Conservation (phyloP, 2,888 invertebrate species). For the Athalia cordata region DNA sequence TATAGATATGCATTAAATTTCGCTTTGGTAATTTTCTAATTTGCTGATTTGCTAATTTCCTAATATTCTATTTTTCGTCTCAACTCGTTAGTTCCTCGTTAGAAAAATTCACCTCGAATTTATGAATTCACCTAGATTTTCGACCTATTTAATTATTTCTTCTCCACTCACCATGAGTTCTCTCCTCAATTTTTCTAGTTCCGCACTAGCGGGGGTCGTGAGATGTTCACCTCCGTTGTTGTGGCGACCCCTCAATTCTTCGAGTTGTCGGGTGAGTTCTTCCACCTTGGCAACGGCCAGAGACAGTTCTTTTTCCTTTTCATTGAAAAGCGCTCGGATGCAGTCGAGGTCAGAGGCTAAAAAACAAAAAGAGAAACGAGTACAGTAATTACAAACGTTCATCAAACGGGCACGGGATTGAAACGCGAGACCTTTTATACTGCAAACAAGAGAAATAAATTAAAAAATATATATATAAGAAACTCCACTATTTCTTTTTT, state of each 20-base stretch:
- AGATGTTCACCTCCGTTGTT: conserved; percentile 71
- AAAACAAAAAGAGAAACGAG: conserved; percentile 56
- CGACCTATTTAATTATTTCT: background rate
- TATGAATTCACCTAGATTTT: background rate
- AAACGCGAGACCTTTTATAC: background rate
- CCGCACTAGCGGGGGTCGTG: conserved; percentile 85
- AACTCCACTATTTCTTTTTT: no score
- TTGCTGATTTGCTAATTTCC: background rate
- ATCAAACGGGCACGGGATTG: background rate
- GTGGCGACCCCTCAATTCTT: conserved; percentile 84
- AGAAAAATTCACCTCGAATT: background rate
- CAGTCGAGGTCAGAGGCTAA: conserved; percentile 96
- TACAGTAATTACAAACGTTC: background rate
- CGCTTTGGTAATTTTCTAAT: background rate
- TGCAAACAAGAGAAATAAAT: no score
- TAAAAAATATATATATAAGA: no score
- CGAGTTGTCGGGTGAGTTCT: conserved; percentile 94
- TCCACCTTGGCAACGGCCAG: conserved; percentile 98
- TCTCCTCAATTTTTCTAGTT: conserved; percentile 92
- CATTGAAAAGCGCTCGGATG: conserved; percentile 96
- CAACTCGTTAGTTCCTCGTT: background rate
- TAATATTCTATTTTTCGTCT: background rate
- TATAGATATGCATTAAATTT: background rate
- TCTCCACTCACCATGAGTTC: conserved; percentile 89
- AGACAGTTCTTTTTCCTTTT: conserved; percentile 97